phyloP scores from a whole-genome alignment of 2,888 invertebrate genomes.

The Hetaerina titia region DNA sequence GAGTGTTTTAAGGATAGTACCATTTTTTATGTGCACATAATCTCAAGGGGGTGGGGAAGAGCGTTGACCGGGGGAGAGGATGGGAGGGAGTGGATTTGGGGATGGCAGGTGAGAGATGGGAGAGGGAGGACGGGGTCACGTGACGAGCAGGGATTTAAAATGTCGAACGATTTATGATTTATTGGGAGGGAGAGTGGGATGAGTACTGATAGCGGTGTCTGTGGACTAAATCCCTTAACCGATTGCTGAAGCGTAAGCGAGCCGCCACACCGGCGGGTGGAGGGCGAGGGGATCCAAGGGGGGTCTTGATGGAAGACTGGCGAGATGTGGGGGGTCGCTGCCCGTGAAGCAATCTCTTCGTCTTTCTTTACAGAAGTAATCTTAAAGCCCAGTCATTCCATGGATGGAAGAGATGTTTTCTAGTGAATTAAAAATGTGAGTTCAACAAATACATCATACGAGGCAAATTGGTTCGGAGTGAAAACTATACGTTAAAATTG shows the following conservation, averaged over 20 bases:
- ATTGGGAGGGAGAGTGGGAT: slow-evolving; percentile 18
- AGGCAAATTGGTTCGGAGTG: too few species aligned
- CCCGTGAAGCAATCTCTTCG: not conserved
- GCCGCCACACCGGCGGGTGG: too few species aligned
- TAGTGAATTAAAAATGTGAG: too few species aligned
- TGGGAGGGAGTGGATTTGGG: not conserved
- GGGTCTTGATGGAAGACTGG: not conserved
- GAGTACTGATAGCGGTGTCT: slow-evolving; percentile 48
- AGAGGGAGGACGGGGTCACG: slow-evolving; percentile 23
- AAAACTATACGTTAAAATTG: too few species aligned
- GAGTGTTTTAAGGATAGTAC: not conserved
- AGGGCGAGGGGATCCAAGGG: not conserved
- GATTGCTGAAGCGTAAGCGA: slow-evolving; percentile 10
- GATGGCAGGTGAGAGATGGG: not conserved
- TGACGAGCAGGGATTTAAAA: slow-evolving; percentile 61
- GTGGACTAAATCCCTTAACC: slow-evolving; percentile 40
- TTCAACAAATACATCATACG: too few species aligned
- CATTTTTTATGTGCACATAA: not conserved
- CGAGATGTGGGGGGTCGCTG: not conserved
- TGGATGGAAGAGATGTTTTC: too few species aligned
- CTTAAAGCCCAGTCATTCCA: not conserved
- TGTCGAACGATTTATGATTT: slow-evolving; percentile 66
- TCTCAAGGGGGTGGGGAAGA: not conserved
- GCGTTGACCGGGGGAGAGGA: not conserved
- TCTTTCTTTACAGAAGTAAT: not conserved